Percentiles rank a stretch among this genome's conserved stretches.
phyloP scores from a whole-genome alignment of 30 jellyfish, hydroid and myxozoan species.

The Rhopilema esculentum region DNA sequence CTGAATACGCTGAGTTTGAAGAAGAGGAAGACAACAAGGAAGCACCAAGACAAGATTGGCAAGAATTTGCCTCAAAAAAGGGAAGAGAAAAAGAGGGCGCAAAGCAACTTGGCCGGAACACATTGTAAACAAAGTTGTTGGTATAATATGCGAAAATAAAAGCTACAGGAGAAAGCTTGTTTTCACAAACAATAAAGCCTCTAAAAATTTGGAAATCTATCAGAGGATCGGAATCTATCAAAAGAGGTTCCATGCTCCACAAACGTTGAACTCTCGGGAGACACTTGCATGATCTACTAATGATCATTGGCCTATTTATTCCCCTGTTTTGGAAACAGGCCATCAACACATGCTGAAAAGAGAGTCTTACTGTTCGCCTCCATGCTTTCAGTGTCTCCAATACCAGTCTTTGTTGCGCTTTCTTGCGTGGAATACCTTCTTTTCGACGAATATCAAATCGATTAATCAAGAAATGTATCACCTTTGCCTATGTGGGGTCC shows the following conservation, averaged over 20 bases:
- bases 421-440: neutral
- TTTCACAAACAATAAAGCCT: constrained; percentile 60
- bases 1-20: no score
- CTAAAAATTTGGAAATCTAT: constrained; percentile 39
- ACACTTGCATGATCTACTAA: neutral
- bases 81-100: constrained; percentile 40
- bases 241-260: constrained; percentile 14
- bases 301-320: neutral
- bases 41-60: no score
- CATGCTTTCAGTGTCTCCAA: neutral
- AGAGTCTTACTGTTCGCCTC: neutral
- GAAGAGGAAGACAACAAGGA: no score
- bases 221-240: constrained; percentile 9
- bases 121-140: constrained; percentile 12
- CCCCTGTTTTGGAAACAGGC: neutral
- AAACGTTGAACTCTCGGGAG: neutral
- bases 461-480: no score
- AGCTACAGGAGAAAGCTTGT: constrained; percentile 38
- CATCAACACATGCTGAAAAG: constrained; percentile 1
- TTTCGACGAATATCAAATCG: neutral
- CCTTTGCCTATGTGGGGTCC: neutral
- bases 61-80: no score
- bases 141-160: constrained; percentile 22
- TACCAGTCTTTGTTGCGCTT: neutral
- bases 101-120: constrained; percentile 45